phyloP scores from a whole-genome alignment of 2,797 vertebrate species.

The Gouania willdenowi region DNA sequence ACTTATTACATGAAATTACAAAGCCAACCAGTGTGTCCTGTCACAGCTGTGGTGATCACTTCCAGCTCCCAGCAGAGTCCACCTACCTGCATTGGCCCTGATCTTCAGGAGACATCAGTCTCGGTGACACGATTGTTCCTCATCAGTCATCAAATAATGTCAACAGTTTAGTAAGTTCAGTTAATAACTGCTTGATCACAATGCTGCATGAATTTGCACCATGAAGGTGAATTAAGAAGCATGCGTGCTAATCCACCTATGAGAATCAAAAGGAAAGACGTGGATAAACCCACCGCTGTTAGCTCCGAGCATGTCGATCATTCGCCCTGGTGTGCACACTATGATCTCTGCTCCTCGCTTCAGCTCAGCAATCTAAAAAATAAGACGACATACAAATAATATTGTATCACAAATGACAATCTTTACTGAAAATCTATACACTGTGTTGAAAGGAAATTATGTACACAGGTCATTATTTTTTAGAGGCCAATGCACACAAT shows the following conservation, averaged over 20 bases:
- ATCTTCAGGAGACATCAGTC: constrained; percentile 89
- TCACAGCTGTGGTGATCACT: too few species aligned
- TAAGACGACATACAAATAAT: neutral
- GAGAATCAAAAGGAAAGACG: neutral
- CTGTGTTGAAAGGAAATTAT: too few species aligned
- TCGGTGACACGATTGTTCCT: constrained; percentile 83
- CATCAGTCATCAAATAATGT: constrained; percentile 91
- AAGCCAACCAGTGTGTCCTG: too few species aligned
- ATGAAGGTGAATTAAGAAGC: constrained; percentile 36
- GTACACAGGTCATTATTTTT: too few species aligned
- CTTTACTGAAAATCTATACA: too few species aligned
- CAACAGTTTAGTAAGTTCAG: constrained; percentile 89
- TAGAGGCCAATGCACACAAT: too few species aligned
- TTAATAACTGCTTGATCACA: constrained; percentile 27
- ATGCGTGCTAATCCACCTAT: too few species aligned
- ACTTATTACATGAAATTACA: too few species aligned
- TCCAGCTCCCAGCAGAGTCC: constrained; percentile 41
- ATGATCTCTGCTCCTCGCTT: constrained; percentile 99
- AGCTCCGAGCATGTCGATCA: constrained; percentile 99
- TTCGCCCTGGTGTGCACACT: constrained; percentile 96
- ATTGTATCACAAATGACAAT: too few species aligned
- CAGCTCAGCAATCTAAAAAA: constrained; percentile 92
- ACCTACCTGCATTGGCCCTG: constrained; percentile 88
- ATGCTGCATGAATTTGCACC: constrained; percentile 20
- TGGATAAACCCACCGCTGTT: constrained; percentile 89